Evolutionary conservation across 2,797 vertebrate genomes (phyloP).

Genomic region (Natrix natrix): DNA sequence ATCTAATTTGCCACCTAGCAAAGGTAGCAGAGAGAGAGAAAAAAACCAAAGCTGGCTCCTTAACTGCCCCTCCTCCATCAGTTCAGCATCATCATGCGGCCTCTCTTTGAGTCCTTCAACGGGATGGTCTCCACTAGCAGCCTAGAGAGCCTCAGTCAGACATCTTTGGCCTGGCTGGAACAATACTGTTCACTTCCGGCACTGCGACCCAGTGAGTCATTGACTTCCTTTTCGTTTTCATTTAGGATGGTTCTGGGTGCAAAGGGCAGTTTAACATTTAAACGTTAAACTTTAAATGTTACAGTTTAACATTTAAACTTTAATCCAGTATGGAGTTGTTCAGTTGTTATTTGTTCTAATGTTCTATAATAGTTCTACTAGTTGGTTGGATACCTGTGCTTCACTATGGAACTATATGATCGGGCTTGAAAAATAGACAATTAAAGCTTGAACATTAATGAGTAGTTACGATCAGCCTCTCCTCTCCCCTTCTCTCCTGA

Average conservation of each 20-base stretch:
- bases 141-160: slow-evolving; percentile 87
- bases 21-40: not conserved
- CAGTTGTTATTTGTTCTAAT: no score
- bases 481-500: no score
- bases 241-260: not conserved
- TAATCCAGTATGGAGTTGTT: not conserved
- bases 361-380: no score
- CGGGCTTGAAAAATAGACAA: no score
- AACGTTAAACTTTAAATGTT: not conserved
- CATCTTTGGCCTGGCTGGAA: slow-evolving; percentile 92
- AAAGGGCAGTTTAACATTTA: not conserved
- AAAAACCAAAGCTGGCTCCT: slow-evolving; percentile 63
- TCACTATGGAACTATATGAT: no score
- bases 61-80: slow-evolving; percentile 68
- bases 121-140: slow-evolving; percentile 93
- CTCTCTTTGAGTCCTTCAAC: slow-evolving; percentile 95
- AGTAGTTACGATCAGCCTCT: no score
- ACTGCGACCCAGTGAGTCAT: slow-evolving; percentile 87
- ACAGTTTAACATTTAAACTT: not conserved
- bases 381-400: no score
- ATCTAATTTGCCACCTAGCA: no score
- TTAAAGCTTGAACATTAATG: no score
- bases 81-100: slow-evolving; percentile 95
- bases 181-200: slow-evolving; percentile 91
- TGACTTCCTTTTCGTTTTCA: not conserved